Conservation (phyloP, 2,113 vertebrate genomes). For the Axis porcinus region DNA sequence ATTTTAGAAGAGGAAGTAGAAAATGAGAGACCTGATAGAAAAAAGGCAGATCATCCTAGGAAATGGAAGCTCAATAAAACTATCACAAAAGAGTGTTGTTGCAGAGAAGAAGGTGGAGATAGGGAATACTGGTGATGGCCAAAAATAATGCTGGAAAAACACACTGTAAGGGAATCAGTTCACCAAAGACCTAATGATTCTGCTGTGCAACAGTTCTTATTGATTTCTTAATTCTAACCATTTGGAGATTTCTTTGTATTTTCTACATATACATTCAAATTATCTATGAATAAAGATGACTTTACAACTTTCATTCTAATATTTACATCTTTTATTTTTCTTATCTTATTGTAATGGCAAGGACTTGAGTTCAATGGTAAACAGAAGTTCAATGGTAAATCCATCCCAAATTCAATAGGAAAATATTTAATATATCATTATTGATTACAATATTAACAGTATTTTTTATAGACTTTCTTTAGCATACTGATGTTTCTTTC, state of each 20-base stretch:
- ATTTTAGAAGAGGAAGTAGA: not conserved
- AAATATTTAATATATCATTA: not conserved
- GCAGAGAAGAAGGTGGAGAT: not conserved
- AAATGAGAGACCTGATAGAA: not conserved
- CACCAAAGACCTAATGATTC: not conserved
- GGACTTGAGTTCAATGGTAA: not conserved
- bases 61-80: not conserved
- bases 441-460: not conserved
- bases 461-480: not conserved
- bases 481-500: not conserved
- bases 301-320: not conserved
- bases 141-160: not conserved
- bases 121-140: not conserved
- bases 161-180: not conserved
- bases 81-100: not conserved
- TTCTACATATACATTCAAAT: not conserved
- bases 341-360: not conserved
- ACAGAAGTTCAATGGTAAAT: not conserved
- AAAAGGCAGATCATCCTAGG: not conserved
- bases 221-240: not conserved
- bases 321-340: slow-evolving; percentile 9
- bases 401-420: not conserved
- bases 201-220: not conserved
- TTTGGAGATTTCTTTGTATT: not conserved
- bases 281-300: not conserved